Percentiles rank a stretch among this genome's conserved stretches.
These are phyloP conservation scores for Redunca redunca DNA, from an alignment of 2,113 vertebrate species.

Conservation along the genomic window DNA sequence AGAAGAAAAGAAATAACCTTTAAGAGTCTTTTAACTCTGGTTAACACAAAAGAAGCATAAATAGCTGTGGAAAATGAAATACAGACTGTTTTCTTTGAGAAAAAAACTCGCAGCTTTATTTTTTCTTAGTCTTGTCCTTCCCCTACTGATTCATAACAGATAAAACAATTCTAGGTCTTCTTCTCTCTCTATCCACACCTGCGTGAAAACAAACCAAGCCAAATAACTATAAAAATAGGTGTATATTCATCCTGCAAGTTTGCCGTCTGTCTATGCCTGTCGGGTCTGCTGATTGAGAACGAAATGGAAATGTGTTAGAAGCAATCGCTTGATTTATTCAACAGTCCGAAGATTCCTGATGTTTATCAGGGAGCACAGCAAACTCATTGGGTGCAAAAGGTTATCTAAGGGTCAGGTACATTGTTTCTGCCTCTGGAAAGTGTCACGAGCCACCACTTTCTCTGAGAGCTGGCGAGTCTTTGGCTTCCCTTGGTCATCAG, in stretches of 20 bases:
- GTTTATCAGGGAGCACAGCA: conserved; percentile 35
- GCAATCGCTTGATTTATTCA: conserved; percentile 58
- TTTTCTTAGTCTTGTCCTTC: not conserved
- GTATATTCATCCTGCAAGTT: not conserved
- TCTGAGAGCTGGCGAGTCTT: not conserved
- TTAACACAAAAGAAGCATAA: not conserved
- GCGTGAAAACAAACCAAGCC: fast-evolving
- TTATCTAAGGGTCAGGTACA: conserved; percentile 71
- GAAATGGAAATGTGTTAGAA: conserved; percentile 19
- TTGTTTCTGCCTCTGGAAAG: conserved; percentile 51
- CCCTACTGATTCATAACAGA: not conserved
- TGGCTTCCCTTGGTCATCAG: not conserved
- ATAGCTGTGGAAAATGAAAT: not conserved
- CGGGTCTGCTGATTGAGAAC: not conserved
- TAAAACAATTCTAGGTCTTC: not conserved
- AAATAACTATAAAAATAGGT: not conserved
- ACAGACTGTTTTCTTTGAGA: not conserved
- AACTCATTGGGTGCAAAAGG: conserved; percentile 51
- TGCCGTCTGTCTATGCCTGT: not conserved
- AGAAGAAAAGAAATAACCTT: not conserved
- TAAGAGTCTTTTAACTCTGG: not conserved
- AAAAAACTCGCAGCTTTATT: not conserved
- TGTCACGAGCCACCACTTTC: conserved; percentile 16
- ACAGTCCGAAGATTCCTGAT: conserved; percentile 54
- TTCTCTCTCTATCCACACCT: not conserved